Evolutionary conservation across 1,140 invertebrate genomes (phyloP).

Genomic region (Marisa cornuarietis): DNA sequence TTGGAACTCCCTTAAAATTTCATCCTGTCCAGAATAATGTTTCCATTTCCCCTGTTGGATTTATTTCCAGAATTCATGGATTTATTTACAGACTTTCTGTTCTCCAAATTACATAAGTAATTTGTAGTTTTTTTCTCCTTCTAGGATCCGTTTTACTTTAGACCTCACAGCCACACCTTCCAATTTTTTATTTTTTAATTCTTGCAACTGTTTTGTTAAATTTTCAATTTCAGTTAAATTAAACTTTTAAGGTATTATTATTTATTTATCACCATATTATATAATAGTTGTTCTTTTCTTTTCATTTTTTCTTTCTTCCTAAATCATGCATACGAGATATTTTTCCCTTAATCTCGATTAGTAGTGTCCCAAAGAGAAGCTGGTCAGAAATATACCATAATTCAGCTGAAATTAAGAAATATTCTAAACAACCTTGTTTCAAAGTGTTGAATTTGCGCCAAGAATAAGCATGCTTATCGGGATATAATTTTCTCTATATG

Average conservation of each 20-base stretch:
- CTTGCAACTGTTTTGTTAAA: not conserved
- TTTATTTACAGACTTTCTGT: slow-evolving; percentile 2
- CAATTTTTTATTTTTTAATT: not conserved
- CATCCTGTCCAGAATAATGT: not conserved
- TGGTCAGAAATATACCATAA: not conserved
- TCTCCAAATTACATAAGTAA: not conserved
- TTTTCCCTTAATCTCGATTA: too few relatives aligned
- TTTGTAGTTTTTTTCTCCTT: not conserved
- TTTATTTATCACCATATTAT: not conserved
- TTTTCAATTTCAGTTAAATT: not conserved
- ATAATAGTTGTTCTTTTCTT: too few relatives aligned
- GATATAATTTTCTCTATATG: not conserved
- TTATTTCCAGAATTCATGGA: not conserved
- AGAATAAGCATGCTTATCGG: not conserved
- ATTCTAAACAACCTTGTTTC: not conserved
- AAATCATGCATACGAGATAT: too few relatives aligned
- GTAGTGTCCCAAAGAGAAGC: not conserved
- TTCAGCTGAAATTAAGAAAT: not conserved
- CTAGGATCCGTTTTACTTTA: not conserved
- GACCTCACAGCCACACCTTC: not conserved
- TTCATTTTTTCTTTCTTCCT: too few relatives aligned
- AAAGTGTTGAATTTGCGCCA: not conserved
- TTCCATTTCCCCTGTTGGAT: too few relatives aligned
- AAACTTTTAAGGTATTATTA: not conserved
- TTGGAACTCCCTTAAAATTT: not conserved